phyloP scores from a whole-genome alignment of 2,113 vertebrate species.

The Cettia cetti region DNA sequence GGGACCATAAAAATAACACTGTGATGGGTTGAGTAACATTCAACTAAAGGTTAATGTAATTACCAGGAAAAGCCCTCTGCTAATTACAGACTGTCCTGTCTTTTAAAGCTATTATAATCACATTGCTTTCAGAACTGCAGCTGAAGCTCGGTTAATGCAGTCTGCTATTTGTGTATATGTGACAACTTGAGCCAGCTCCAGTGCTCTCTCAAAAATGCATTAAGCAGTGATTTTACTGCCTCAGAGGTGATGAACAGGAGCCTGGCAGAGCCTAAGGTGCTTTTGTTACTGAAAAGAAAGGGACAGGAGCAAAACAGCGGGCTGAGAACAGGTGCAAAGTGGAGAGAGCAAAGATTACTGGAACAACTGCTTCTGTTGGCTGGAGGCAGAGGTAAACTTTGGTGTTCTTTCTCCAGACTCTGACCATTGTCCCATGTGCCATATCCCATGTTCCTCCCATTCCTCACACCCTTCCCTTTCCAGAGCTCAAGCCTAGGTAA shows the following conservation, averaged over 20 bases:
- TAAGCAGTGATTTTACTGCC: not conserved
- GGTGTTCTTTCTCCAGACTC: not conserved
- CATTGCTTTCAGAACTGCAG: not conserved
- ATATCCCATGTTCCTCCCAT: too few species aligned
- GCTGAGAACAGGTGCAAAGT: not conserved
- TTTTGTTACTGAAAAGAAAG: not conserved
- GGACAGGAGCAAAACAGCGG: not conserved
- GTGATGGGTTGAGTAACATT: not conserved
- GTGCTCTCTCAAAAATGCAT: not conserved
- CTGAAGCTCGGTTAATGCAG: not conserved
- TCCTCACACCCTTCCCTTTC: not conserved
- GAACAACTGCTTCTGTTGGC: not conserved
- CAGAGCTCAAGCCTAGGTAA: not conserved
- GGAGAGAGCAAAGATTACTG: not conserved
- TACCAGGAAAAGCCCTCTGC: not conserved
- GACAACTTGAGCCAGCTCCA: not conserved
- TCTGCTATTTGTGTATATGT: not conserved
- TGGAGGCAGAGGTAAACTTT: not conserved
- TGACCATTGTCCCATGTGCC: not conserved
- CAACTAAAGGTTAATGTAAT: conserved; percentile 30
- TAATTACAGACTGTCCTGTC: conserved; percentile 19
- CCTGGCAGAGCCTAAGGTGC: not conserved
- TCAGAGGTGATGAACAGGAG: not conserved
- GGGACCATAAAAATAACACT: not conserved
- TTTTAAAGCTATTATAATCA: conserved; percentile 40